Evolutionary conservation across 2,888 invertebrate genomes (phyloP).

Genomic region (Lasioglossum zephyrum): DNA sequence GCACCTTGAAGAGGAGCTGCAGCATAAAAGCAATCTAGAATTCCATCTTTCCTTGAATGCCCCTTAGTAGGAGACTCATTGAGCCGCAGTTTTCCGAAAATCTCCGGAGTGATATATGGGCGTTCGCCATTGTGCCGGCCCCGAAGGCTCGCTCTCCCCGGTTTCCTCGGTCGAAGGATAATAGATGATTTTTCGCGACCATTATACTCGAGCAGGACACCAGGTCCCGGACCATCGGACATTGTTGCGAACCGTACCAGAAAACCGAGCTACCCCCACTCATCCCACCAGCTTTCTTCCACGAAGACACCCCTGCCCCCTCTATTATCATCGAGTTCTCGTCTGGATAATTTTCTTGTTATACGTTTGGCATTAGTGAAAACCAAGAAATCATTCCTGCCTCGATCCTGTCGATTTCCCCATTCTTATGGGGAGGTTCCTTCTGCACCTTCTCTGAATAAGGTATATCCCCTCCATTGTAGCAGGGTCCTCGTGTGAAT

Average conservation of each 20-base stretch:
- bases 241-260: constrained; percentile 76
- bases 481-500: constrained; percentile 79
- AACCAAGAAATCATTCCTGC: constrained; percentile 57
- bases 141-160: constrained; percentile 55
- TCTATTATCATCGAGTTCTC: constrained; percentile 74
- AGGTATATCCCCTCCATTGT: constrained; percentile 63
- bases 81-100: constrained; percentile 81
- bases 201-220: constrained; percentile 78
- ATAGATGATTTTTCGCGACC: constrained; percentile 84
- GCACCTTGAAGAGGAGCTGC: constrained; percentile 37
- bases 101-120: constrained; percentile 83
- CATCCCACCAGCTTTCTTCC: constrained; percentile 32
- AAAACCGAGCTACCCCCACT: constrained; percentile 63
- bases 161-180: constrained; percentile 74
- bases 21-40: constrained; percentile 49
- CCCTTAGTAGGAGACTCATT: constrained; percentile 73
- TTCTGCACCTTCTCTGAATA: neutral
- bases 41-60: constrained; percentile 60
- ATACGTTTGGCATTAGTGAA: constrained; percentile 80
- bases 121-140: constrained; percentile 78
- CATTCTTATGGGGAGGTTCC: neutral
- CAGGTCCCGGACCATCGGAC: constrained; percentile 70
- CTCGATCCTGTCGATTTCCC: constrained; percentile 14
- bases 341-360: constrained; percentile 84
- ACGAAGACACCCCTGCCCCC: neutral